Percentiles rank a stretch among this genome's conserved stretches.
Conservation (phyloP, 2,113 vertebrate genomes). For the Xenopus borealis region DNA sequence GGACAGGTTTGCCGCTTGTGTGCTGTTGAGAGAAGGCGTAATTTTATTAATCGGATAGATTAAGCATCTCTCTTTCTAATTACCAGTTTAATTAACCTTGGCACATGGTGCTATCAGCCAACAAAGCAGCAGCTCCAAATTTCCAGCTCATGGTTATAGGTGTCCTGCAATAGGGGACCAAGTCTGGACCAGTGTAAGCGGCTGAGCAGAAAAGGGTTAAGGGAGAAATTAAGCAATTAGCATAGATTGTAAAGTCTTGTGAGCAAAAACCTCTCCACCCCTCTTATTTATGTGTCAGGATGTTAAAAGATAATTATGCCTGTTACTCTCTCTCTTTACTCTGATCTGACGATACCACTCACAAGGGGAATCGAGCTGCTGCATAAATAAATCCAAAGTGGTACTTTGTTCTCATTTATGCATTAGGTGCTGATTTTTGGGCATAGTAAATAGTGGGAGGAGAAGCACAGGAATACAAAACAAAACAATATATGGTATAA, state of each 20-base stretch:
- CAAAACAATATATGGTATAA: conserved; percentile 39
- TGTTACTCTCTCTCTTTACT: conserved; percentile 23
- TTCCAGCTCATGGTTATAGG: conserved; percentile 23
- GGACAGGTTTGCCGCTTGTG: conserved; percentile 2
- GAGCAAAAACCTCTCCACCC: conserved; percentile 22
- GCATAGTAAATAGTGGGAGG: conserved; percentile 36
- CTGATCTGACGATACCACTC: conserved; percentile 23
- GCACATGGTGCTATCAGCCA: conserved; percentile 38
- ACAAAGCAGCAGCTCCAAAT: conserved; percentile 35
- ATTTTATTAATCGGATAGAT: conserved; percentile 47
- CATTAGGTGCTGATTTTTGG: conserved; percentile 32
- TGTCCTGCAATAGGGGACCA: conserved; percentile 14
- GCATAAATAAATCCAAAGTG: conserved; percentile 44
- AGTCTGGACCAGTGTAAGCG: neutral
- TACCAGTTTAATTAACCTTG: conserved; percentile 48
- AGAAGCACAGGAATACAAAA: conserved; percentile 24
- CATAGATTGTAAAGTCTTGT: conserved; percentile 25
- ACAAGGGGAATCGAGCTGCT: conserved; percentile 6
- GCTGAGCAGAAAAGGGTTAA: conserved; percentile 16
- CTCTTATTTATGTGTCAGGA: conserved; percentile 34
- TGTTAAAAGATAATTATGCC: conserved; percentile 37
- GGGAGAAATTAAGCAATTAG: conserved; percentile 13
- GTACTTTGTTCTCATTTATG: conserved; percentile 38
- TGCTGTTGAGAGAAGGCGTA: conserved; percentile 29
- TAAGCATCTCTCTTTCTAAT: conserved; percentile 46